Percentiles rank a stretch among this genome's conserved stretches.
phyloP scores from a whole-genome alignment of 2,113 vertebrate species.

The Murina feae region DNA sequence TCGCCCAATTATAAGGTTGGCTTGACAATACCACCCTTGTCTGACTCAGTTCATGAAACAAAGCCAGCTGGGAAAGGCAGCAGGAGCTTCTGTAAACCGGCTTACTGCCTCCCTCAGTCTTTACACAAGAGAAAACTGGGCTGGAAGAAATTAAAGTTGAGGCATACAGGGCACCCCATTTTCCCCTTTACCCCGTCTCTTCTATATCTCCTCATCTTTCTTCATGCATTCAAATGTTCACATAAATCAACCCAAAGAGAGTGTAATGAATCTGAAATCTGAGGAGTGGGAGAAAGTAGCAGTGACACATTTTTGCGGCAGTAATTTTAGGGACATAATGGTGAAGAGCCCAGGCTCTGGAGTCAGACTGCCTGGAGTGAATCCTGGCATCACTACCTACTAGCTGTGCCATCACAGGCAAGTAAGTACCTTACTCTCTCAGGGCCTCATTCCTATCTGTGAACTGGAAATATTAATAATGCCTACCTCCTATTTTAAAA shows the following conservation, averaged over 20 bases:
- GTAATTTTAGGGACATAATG: neutral
- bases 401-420: fast-evolving
- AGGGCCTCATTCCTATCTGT: neutral
- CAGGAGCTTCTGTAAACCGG: neutral
- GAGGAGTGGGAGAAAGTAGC: too few species aligned
- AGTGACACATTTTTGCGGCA: neutral
- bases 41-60: neutral
- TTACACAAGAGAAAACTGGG: neutral
- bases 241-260: neutral
- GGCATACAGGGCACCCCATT: neutral
- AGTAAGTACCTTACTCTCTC: neutral
- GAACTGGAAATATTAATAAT: neutral
- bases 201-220: neutral
- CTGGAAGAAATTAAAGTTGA: neutral
- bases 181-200: fast-evolving
- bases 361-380: neutral
- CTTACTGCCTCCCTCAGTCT: too few species aligned
- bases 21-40: neutral
- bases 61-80: neutral
- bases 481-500: neutral
- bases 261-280: neutral
- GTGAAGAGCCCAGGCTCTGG: neutral
- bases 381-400: too few species aligned
- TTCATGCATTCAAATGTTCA: neutral
- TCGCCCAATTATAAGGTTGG: neutral